Evolutionary conservation across 2,888 invertebrate species (phyloP).

Genomic region (Campoplex nolae): DNA sequence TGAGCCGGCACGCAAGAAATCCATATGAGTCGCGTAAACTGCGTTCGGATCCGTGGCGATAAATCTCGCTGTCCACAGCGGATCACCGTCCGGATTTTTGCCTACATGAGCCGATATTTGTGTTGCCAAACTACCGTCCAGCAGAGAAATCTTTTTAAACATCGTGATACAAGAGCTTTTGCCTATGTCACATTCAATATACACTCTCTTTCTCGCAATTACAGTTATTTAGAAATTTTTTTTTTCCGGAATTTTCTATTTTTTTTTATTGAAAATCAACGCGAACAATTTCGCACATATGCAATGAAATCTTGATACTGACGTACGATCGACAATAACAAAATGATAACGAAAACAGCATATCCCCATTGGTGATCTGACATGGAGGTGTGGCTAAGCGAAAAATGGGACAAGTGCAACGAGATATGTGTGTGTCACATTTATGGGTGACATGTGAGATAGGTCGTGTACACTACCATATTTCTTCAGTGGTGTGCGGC

Average conservation of each 20-base stretch:
- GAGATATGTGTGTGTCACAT: no score
- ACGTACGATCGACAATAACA: not conserved
- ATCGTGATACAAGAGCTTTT: not conserved
- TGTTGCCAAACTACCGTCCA: slow-evolving; percentile 93
- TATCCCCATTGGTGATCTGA: no score
- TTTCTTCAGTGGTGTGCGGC: no score
- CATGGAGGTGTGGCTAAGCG: no score
- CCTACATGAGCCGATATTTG: slow-evolving; percentile 92
- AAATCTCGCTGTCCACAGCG: slow-evolving; percentile 95
- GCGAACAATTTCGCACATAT: not conserved
- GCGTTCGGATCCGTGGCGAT: slow-evolving; percentile 92
- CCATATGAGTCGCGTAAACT: slow-evolving; percentile 92
- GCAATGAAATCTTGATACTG: not conserved
- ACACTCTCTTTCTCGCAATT: not conserved
- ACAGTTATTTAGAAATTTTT: not conserved
- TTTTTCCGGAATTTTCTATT: not conserved
- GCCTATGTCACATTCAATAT: not conserved
- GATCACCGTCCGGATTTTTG: slow-evolving; percentile 92
- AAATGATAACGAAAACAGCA: not conserved
- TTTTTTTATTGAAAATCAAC: not conserved
- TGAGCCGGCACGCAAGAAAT: slow-evolving; percentile 94
- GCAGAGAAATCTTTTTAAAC: slow-evolving; percentile 76
- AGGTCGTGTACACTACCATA: no score
- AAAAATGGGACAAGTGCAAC: no score
- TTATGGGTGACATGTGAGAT: no score